Percentiles rank a stretch among this genome's conserved stretches.
phyloP scores from a whole-genome alignment of 2,797 vertebrate species.

The Buceros bicornis region DNA sequence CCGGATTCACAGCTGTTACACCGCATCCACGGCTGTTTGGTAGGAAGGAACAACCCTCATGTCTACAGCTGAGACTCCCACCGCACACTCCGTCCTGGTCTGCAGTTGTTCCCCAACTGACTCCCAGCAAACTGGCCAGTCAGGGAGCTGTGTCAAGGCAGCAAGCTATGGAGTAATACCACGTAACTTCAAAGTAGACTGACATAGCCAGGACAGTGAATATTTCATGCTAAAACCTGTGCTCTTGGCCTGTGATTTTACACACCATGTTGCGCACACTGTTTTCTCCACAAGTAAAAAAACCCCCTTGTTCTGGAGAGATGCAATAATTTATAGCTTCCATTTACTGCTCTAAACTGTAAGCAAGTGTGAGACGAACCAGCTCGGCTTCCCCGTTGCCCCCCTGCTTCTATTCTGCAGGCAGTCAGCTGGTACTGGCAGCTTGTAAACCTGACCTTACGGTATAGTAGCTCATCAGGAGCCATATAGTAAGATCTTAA shows the following conservation, averaged over 20 bases:
- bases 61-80: neutral
- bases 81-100: too few species aligned
- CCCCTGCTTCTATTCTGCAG: too few species aligned
- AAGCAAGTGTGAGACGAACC: neutral
- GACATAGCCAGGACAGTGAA: neutral
- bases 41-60: neutral
- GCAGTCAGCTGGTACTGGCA: neutral
- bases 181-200: neutral
- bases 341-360: neutral
- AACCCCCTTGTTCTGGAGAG: neutral
- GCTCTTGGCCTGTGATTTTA: neutral
- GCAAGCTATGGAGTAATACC: neutral
- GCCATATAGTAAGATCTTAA: neutral
- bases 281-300: neutral
- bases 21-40: neutral
- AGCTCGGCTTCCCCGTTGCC: neutral
- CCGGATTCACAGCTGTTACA: neutral
- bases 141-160: neutral
- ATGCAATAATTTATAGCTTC: neutral
- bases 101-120: neutral
- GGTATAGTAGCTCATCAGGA: neutral
- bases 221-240: neutral
- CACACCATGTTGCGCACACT: fast-evolving
- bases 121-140: too few species aligned
- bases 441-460: neutral